Base-by-base conservation (phyloP, 2,113 vertebrate genomes). In the Excalfactoria chinensis region DNA sequence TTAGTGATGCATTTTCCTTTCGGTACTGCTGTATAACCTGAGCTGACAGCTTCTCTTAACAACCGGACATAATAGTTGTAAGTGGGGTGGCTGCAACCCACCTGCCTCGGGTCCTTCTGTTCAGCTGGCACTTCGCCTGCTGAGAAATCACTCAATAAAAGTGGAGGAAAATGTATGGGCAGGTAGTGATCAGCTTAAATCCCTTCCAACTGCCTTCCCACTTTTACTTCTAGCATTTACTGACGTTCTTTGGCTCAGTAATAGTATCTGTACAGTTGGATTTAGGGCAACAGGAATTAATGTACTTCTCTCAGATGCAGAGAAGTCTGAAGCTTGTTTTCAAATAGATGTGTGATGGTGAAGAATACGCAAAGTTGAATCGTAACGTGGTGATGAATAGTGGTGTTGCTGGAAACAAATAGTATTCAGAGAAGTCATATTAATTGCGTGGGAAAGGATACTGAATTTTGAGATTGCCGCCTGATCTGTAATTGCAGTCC, bases 71-170 rank as follows among this genome's bases (percentile, higher is more conserved):
- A 89, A 73, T 62, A 71, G 55, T 26, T 51, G 79, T 86, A 48
- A 93, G 51, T 34, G 49, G 55, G 78, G 71, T 80, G 84, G 22
- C 28, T 87, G 81, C 18, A 89, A 74, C 71, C 77, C 80, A 68
- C 67, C 37, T 69, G 70, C 0, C 1, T 82, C 1, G 8, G 20
- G 55, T 62, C 93, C 89, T 93, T 94, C 86, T 96, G 89, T 91
- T 85, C 87, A 44, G 32, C 49, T 96, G 94, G 95, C 91, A n/a
- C 73, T 53, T 25, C 69, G 87, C 93, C 95, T 20, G 69, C 68
- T 19, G 43, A 73, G 60, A 90, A 92, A 87, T 74, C 87, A 67
- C 64, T 87, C 74, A 32, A 35, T 94, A 91, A 90, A 87, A 91
- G 48, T 11, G 13, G 37, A 74, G 12, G 70, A 25, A 92, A 95